Conservation (phyloP, 92 coral and sea anemone species). For the Actinernus sp. region DNA sequence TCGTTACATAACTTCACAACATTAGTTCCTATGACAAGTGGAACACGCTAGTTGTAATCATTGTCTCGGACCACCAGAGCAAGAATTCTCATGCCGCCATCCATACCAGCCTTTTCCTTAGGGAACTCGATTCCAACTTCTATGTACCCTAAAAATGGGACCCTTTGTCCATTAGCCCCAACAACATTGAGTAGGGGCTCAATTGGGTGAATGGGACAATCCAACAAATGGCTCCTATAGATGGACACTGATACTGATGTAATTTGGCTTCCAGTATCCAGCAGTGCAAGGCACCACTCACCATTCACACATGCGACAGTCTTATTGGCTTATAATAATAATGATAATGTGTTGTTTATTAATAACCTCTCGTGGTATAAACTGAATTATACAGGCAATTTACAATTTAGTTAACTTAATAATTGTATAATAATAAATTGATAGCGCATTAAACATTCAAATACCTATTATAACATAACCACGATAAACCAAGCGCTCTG, state of each 20-base stretch:
- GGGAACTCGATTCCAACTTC: conserved; percentile 26
- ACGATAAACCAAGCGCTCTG: too few relatives aligned
- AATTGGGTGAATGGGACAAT: conserved; percentile 8
- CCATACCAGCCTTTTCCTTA: conserved; percentile 30
- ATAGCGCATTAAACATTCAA: too few relatives aligned
- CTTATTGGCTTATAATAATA: conserved; percentile 58
- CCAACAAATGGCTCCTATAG: conserved; percentile 8
- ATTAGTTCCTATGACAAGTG: conserved; percentile 50
- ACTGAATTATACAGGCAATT: too few relatives aligned
- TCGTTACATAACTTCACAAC: conserved; percentile 32
- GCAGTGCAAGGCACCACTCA: conserved; percentile 23
- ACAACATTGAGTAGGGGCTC: conserved; percentile 19
- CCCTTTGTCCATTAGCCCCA: conserved; percentile 57
- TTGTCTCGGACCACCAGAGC: conserved; percentile 56
- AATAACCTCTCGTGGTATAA: too few relatives aligned
- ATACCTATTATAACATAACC: too few relatives aligned
- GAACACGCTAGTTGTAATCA: conserved; percentile 45
- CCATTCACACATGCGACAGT: conserved; percentile 22
- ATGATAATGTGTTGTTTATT: too few relatives aligned
- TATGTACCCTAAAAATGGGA: conserved; percentile 49
- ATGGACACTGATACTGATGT: conserved; percentile 34
- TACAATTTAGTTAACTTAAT: too few relatives aligned
- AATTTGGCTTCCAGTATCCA: conserved; percentile 63
- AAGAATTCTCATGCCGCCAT: background rate
- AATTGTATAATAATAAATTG: too few relatives aligned